These are phyloP conservation scores for Semotilus atromaculatus DNA, from an alignment of 2,797 vertebrate species.

Conservation along the genomic window DNA sequence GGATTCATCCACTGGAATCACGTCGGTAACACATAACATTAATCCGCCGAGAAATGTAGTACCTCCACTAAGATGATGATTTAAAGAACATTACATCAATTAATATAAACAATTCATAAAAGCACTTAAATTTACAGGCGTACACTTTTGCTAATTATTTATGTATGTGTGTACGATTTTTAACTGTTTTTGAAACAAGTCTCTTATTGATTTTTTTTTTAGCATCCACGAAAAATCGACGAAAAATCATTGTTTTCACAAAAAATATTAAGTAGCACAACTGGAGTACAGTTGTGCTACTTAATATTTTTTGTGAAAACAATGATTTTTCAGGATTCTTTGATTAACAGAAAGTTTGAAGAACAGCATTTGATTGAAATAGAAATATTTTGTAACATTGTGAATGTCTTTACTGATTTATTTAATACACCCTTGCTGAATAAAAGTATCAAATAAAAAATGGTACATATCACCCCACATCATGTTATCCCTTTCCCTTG, in stretches of 20 bases:
- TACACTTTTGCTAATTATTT: not conserved
- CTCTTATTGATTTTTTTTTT: slow-evolving; percentile 7
- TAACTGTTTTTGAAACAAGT: not conserved
- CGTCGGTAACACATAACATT: not conserved
- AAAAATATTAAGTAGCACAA: no score
- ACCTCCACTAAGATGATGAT: not conserved
- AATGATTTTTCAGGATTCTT: not conserved
- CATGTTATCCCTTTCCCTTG: slow-evolving; percentile 15
- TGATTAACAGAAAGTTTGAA: not conserved
- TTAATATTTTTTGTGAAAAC: not conserved
- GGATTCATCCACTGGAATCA: not conserved
- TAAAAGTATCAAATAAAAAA: not conserved
- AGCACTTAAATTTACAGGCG: not conserved
- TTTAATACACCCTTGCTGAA: not conserved
- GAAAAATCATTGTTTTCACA: no score
- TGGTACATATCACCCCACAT: no score
- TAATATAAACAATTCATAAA: not conserved
- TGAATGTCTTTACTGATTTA: no score
- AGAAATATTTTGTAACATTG: not conserved
- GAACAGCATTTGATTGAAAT: not conserved
- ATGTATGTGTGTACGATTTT: not conserved
- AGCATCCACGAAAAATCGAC: no score
- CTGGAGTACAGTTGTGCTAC: no score
- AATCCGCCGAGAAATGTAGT: not conserved
- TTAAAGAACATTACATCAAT: not conserved